Evolutionary conservation across 2,888 invertebrate species (phyloP).

Genomic region (Drosophila parthenogenetica): DNA sequence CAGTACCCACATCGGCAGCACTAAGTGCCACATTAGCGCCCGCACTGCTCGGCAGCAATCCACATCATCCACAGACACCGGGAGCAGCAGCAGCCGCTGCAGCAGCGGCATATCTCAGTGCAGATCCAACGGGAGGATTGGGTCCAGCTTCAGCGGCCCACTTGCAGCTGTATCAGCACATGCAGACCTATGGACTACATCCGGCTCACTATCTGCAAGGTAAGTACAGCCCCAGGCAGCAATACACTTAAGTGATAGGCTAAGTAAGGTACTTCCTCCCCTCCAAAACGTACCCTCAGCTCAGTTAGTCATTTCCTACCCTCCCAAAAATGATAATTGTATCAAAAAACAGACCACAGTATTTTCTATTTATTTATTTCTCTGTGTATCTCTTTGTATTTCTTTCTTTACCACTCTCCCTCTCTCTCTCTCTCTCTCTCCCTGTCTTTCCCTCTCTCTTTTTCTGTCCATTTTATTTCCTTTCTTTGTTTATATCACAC

Average conservation of each 20-base stretch:
- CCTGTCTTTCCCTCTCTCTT: conserved; percentile 18
- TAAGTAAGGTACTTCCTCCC: neutral
- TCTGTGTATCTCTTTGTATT: conserved; percentile 31
- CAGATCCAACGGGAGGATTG: conserved; percentile 86
- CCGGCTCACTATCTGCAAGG: conserved; percentile 87
- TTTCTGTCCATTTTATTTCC: conserved; percentile 23
- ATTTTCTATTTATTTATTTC: conserved; percentile 25
- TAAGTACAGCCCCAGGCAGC: conserved; percentile 79
- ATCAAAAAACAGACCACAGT: conserved; percentile 50
- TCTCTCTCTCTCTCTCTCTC: conserved; percentile 21
- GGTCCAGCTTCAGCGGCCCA: conserved; percentile 86
- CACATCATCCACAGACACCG: conserved; percentile 69
- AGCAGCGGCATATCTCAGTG: conserved; percentile 84
- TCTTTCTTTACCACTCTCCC: conserved; percentile 27
- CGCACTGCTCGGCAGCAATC: conserved; percentile 85
- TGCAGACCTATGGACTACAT: conserved; percentile 88
- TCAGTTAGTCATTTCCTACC: conserved; percentile 52
- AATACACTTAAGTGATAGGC: conserved; percentile 4
- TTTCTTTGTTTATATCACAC: conserved; percentile 26
- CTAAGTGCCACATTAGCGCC: conserved; percentile 86
- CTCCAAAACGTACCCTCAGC: conserved; percentile 16
- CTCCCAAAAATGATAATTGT: conserved; percentile 5
- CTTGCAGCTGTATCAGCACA: conserved; percentile 88
- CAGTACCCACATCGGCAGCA: conserved; percentile 86
- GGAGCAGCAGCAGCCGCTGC: conserved; percentile 72